Conservation (phyloP, 2,797 vertebrate genomes). For the Ciconia nigra region DNA sequence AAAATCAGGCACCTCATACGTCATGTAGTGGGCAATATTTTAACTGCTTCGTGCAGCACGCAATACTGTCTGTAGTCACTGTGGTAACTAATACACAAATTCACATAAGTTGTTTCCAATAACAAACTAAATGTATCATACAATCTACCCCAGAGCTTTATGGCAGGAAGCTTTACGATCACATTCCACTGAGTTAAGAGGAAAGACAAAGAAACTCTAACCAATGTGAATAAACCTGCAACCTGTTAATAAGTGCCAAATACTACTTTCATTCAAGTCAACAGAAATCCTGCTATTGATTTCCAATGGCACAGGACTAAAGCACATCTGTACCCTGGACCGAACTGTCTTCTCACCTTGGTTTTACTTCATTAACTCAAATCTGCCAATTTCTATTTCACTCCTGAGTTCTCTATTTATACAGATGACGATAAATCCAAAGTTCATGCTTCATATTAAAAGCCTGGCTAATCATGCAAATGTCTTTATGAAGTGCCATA, state of each 20-base stretch:
- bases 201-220: constrained; percentile 8
- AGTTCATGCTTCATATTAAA: neutral
- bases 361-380: neutral
- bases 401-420: neutral
- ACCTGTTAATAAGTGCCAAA: neutral
- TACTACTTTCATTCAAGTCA: neutral
- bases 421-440: neutral
- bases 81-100: constrained; percentile 33
- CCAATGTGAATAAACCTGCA: neutral
- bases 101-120: constrained; percentile 12
- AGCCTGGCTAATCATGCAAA: neutral
- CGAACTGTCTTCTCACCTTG: neutral
- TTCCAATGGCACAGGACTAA: neutral
- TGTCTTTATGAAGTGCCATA: neutral
- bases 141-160: constrained; percentile 1
- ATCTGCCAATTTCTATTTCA: neutral
- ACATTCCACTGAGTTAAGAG: neutral
- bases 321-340: neutral
- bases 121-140: constrained; percentile 38
- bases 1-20: neutral
- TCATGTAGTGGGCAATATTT: neutral
- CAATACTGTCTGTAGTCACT: neutral
- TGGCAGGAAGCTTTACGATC: constrained; percentile 8
- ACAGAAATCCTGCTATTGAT: neutral
- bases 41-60: neutral